Base-by-base conservation (phyloP, 2,888 invertebrate genomes). In the Ochlodes sylvanus region DNA sequence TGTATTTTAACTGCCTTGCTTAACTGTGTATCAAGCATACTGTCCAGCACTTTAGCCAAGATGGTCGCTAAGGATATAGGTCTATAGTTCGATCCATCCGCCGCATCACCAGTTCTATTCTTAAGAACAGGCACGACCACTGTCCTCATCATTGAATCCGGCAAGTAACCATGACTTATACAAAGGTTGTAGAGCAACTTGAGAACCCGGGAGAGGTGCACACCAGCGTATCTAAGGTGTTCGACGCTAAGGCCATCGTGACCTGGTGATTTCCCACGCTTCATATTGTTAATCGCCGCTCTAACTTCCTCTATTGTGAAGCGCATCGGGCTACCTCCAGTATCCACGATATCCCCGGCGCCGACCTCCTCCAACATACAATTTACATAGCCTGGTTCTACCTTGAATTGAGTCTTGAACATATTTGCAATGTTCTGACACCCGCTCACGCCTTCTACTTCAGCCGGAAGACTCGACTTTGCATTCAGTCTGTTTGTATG, bases 11-110 rank as follows among this genome's bases (percentile, higher is more conserved):
- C 61, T 41, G 19, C 0, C 50, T 9, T 55, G n/a, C 63, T 17
- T 15, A 65, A 38, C 27, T 69, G 64, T 38, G 5, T 44, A 34
- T 73, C 44, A 38, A 38, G 38, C 38, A 38, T 9, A 32, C 70
- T 62, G 57, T 72, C 69, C 21, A 73, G 27, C 7, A 71, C 68
- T 12, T 71, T 72, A 2, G 72, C 70, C 21, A 68, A 42, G n/a
- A 64, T 32, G 17, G 57, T 68, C n/a, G 65, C 64, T 38, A 69
- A 55, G 10, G 69, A 69, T 15, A 63, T 69, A 12, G 69, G 63
- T 19, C 69, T 58, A 17, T 69, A 63, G 32, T 63, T 69, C 6
- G 50, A 58, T 19, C 57, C 58, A 42, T 63, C 69, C 19, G 63
- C 52, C 12, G 58, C 34, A 60, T 69, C 63, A 21, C 61, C 55